Percentiles rank a stretch among this genome's conserved stretches.
Conservation (phyloP, 2,888 invertebrate species). For the Phragmatobia fuliginosa region DNA sequence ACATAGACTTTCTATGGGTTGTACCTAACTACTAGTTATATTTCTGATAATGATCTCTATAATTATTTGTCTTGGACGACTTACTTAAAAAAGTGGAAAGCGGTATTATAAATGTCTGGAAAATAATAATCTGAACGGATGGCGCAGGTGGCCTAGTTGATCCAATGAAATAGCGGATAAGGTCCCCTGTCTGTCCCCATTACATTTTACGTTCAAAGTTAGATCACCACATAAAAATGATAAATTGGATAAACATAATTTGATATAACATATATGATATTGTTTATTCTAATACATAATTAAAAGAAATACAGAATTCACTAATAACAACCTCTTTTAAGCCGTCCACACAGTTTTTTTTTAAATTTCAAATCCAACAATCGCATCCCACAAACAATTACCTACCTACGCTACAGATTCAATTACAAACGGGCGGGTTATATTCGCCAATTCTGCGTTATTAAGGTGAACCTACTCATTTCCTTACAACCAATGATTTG, state of each 20-base stretch:
- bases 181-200: too few species aligned
- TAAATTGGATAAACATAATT: background rate
- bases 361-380: background rate
- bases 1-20: background rate
- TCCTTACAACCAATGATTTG: constrained; percentile 6
- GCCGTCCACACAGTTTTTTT: too few species aligned
- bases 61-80: background rate
- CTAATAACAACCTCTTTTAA: background rate
- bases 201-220: background rate
- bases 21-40: background rate
- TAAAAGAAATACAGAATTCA: too few species aligned
- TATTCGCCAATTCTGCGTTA: constrained; percentile 16
- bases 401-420: constrained; percentile 2
- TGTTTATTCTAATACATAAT: background rate
- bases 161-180: background rate
- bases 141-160: background rate
- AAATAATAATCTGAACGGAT: background rate
- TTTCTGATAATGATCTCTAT: background rate
- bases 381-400: background rate
- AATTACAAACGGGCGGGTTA: constrained; percentile 4
- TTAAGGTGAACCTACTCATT: constrained; percentile 10
- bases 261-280: too few species aligned
- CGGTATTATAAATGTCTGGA: background rate
- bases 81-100: background rate
- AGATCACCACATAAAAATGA: background rate